A percentile compares a stretch with the other conserved stretches of the same genome.
Evolutionary conservation across 2,113 vertebrate genomes (phyloP).

Genomic region (Pollimyrus isidori): DNA sequence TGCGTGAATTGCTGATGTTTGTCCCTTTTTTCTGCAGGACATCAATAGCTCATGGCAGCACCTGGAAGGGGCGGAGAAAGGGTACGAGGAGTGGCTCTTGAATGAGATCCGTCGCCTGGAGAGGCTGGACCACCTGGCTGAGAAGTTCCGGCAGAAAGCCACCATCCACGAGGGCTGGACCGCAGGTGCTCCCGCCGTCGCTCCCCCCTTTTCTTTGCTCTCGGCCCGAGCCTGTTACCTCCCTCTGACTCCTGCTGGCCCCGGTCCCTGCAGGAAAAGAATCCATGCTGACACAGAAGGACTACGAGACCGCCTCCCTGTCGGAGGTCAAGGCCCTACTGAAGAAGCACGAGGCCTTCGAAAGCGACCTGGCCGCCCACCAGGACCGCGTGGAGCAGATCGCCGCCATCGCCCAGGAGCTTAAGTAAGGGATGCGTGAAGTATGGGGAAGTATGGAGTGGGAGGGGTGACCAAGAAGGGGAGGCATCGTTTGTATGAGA

Average conservation of each 20-base stretch:
- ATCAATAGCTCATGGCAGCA: conserved; percentile 82
- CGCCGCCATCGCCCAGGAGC: conserved; percentile 87
- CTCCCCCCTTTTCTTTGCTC: background rate
- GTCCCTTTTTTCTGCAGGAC: conserved; percentile 57
- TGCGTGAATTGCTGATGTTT: background rate
- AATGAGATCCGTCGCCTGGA: conserved; percentile 86
- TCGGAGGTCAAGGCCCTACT: conserved; percentile 86
- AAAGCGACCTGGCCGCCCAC: conserved; percentile 89
- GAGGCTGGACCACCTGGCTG: conserved; percentile 81
- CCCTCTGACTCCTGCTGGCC: background rate
- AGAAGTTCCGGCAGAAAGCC: conserved; percentile 90
- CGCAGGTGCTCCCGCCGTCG: conserved; percentile 52
- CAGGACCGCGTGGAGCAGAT: conserved; percentile 96
- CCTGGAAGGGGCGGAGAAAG: conserved; percentile 86
- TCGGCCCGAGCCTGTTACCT: background rate
- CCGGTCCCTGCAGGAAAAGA: conserved; percentile 70
- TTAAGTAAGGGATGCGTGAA: conserved; percentile 64
- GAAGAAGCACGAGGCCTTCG: conserved; percentile 89
- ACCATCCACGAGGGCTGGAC: conserved; percentile 90
- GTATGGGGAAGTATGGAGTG: background rate
- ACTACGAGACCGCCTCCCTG: conserved; percentile 78
- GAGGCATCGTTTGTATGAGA: background rate
- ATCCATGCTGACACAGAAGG: conserved; percentile 78
- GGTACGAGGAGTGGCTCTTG: conserved; percentile 88
- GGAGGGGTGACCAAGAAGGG: background rate